Percentiles rank a stretch among this genome's conserved stretches.
These are phyloP conservation scores for Stegostoma tigrinum DNA, from an alignment of 2,113 vertebrate species.

Conservation along the genomic window DNA sequence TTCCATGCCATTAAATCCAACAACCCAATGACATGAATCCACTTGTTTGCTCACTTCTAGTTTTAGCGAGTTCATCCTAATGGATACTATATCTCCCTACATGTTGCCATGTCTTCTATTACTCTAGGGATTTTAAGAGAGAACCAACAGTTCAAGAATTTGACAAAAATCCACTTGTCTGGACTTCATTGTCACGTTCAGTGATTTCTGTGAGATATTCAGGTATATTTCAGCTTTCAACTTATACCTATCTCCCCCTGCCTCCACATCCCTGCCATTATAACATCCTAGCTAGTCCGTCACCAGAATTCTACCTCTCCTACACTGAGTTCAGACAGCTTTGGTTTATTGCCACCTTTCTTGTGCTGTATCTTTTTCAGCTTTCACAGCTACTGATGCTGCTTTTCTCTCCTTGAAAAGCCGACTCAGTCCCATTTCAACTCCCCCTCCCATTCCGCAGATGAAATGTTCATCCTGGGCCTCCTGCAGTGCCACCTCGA, in stretches of 20 bases:
- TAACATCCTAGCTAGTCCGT: neutral
- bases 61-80: neutral
- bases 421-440: neutral
- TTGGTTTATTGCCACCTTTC: neutral
- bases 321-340: neutral
- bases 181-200: neutral
- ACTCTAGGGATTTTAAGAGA: neutral
- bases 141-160: neutral
- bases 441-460: too few relatives aligned
- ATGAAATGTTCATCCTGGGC: too few relatives aligned
- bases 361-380: neutral
- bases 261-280: neutral
- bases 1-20: too few relatives aligned
- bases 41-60: neutral
- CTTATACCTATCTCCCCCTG: neutral
- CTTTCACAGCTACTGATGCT: neutral
- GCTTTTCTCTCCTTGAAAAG: neutral
- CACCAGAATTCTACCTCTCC: neutral
- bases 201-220: neutral
- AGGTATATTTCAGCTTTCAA: neutral
- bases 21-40: neutral
- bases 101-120: neutral
- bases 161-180: neutral
- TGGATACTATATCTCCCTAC: neutral
- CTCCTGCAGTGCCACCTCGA: too few relatives aligned